Percentiles rank a stretch among this genome's conserved stretches.
phyloP scores from a whole-genome alignment of 2,797 vertebrate species.

The Galaxias olidus region DNA sequence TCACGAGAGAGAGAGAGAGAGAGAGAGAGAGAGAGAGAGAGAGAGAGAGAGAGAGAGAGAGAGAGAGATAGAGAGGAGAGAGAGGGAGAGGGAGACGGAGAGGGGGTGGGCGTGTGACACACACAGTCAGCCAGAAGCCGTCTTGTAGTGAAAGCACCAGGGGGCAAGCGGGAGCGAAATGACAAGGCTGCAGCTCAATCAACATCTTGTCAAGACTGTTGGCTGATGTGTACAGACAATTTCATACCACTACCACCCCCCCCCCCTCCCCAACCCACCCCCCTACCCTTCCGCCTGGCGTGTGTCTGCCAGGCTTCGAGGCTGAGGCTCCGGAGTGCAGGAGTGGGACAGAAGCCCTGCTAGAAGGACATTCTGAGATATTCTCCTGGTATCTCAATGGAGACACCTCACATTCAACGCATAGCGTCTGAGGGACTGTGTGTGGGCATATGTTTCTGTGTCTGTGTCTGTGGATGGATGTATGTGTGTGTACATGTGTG shows the following conservation, averaged over 20 bases:
- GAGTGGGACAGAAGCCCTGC: constrained; percentile 54
- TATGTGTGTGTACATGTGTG: constrained; percentile 13
- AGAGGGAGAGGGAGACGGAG: constrained; percentile 26
- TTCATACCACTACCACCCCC: constrained; percentile 60
- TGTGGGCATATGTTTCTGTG: constrained; percentile 38
- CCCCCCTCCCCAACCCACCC: constrained; percentile 57
- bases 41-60: constrained; percentile 32
- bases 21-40: constrained; percentile 20
- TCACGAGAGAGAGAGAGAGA: constrained; percentile 31
- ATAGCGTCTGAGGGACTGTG: constrained; percentile 45
- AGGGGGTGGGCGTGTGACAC: constrained; percentile 22
- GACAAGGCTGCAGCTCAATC: constrained; percentile 78
- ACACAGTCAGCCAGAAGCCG: constrained; percentile 69
- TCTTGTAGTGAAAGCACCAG: constrained; percentile 71
- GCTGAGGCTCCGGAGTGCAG: constrained; percentile 58
- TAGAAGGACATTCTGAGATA: constrained; percentile 61
- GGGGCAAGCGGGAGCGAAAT: constrained; percentile 71
- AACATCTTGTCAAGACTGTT: constrained; percentile 77
- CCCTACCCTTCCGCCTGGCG: constrained; percentile 58
- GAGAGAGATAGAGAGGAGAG: constrained; percentile 37
- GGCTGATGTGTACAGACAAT: constrained; percentile 77
- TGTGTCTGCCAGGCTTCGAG: constrained; percentile 66
- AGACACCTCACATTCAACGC: constrained; percentile 38
- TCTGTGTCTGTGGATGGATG: background rate
- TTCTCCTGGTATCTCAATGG: constrained; percentile 54